Conservation (phyloP, 2,113 vertebrate genomes). For the Entomyzon cyanotis region DNA sequence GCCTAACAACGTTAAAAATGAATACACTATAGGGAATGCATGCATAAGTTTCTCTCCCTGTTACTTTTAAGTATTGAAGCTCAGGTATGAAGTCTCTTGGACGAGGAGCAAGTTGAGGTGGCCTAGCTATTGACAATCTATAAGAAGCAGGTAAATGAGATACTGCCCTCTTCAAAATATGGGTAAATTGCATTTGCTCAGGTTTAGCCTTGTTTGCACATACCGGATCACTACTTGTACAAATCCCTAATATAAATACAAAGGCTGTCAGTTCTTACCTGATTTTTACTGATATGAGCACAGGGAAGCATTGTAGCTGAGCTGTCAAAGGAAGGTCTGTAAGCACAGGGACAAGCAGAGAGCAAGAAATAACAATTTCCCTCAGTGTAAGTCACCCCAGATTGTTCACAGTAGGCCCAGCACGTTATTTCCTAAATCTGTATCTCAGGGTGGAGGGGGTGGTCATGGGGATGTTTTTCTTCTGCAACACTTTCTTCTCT, state of each 20-base stretch:
- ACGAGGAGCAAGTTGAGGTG: background rate
- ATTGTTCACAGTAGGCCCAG: background rate
- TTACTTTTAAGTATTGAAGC: background rate
- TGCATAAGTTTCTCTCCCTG: background rate
- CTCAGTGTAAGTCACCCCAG: background rate
- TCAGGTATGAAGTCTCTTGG: background rate
- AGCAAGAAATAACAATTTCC: background rate
- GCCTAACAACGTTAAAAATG: background rate
- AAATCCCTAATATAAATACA: background rate
- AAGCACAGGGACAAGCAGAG: background rate
- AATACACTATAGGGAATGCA: background rate
- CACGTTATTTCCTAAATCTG: background rate
- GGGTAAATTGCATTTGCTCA: background rate
- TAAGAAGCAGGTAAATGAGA: background rate
- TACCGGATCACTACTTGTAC: background rate
- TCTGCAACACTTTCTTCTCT: background rate
- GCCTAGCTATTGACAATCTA: background rate
- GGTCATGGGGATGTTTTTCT: background rate
- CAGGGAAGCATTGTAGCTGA: background rate
- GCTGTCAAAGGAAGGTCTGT: background rate
- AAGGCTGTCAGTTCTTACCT: background rate
- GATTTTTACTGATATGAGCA: background rate
- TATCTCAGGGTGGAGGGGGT: fast-evolving
- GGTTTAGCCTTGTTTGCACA: background rate
- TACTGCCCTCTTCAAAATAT: background rate